Evolutionary conservation across 2,113 vertebrate genomes (phyloP).

Genomic region (Leucoraja erinaceus): DNA sequence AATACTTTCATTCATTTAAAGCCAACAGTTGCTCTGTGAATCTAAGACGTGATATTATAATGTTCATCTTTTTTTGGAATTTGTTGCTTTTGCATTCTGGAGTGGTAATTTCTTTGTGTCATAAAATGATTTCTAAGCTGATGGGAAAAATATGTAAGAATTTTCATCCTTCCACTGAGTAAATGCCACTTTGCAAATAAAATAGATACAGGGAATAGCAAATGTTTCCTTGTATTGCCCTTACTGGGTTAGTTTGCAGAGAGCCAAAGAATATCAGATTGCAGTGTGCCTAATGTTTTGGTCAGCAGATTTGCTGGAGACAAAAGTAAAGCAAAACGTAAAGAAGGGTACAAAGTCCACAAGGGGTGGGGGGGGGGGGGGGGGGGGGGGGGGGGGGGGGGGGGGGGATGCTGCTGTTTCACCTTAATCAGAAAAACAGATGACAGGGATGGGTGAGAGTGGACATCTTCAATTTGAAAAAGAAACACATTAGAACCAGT

Average conservation of each 20-base stretch:
- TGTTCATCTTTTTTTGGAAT: neutral
- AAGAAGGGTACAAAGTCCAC: neutral
- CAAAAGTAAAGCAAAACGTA: neutral
- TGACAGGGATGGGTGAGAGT: too few relatives aligned
- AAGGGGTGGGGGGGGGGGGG: neutral
- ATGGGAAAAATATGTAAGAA: neutral
- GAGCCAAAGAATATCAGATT: neutral
- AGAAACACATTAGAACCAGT: neutral
- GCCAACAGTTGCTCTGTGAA: neutral
- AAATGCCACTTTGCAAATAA: neutral
- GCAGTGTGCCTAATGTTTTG: neutral
- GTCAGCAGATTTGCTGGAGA: neutral
- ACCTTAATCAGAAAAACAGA: neutral
- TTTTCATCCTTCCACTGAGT: neutral
- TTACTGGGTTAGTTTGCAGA: neutral
- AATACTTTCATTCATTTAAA: neutral
- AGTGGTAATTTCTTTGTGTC: neutral
- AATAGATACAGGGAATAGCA: neutral
- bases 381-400: neutral
- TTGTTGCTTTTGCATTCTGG: conserved; percentile 1
- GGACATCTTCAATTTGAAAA: too few relatives aligned
- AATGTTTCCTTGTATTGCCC: neutral
- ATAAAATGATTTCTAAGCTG: neutral
- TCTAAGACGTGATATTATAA: neutral
- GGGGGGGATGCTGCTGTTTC: neutral